Evolutionary conservation across 2,888 invertebrate genomes (phyloP).

Genomic region (Drosophila leonis): DNA sequence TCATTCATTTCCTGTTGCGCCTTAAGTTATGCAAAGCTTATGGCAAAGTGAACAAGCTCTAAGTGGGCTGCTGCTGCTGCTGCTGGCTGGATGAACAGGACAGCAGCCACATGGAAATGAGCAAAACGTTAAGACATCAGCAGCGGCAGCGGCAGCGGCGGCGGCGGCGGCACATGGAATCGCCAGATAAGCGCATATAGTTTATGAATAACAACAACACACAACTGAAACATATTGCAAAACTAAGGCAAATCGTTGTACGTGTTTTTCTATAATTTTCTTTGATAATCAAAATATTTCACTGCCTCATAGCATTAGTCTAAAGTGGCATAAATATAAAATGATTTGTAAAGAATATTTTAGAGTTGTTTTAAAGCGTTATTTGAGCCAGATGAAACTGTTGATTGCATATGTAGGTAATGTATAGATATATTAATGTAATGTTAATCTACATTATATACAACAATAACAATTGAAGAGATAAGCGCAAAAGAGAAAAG

Average conservation of each 20-base stretch:
- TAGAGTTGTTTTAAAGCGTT: neutral
- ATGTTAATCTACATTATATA: too few species aligned
- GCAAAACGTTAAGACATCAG: slow-evolving; percentile 17
- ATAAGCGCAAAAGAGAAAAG: too few species aligned
- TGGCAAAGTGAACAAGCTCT: slow-evolving; percentile 66
- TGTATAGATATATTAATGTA: too few species aligned
- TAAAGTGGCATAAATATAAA: neutral
- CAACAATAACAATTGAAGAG: too few species aligned
- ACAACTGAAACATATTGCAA: neutral
- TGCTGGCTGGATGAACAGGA: slow-evolving; percentile 15
- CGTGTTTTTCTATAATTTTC: slow-evolving; percentile 2
- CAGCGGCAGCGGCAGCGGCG: neutral
- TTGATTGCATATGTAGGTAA: neutral
- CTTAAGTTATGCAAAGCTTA: slow-evolving; percentile 73
- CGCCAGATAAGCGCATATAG: slow-evolving; percentile 27
- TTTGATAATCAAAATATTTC: neutral
- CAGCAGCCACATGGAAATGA: slow-evolving; percentile 37
- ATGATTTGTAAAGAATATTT: neutral
- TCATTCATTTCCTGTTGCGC: slow-evolving; percentile 74
- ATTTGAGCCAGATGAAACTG: neutral
- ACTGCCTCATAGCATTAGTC: neutral
- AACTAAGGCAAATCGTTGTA: slow-evolving; percentile 8
- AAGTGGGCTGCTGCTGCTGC: slow-evolving; percentile 19
- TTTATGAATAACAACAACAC: neutral
- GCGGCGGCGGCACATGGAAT: slow-evolving; percentile 2